phyloP scores from a whole-genome alignment of 2,113 vertebrate genomes.

The Crotophaga sulcirostris region DNA sequence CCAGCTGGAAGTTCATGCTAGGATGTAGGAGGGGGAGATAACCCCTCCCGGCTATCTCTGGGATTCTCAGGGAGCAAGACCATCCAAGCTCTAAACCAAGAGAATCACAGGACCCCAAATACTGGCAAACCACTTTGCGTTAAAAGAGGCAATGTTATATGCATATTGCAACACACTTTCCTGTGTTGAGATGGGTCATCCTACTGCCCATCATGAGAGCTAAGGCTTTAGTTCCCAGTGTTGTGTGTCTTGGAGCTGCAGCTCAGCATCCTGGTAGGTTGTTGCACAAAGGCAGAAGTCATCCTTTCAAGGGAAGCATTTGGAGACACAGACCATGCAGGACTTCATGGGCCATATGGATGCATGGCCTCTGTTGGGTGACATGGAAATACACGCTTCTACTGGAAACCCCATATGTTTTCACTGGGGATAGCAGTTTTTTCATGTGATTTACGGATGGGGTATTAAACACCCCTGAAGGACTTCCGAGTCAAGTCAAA shows the following conservation, averaged over 20 bases:
- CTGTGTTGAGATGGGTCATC: rapidly evolving
- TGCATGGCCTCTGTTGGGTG: background rate
- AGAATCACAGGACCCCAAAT: background rate
- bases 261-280: background rate
- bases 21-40: background rate
- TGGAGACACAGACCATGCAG: background rate
- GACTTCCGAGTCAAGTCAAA: background rate
- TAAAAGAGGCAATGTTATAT: background rate
- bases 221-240: background rate
- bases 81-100: background rate
- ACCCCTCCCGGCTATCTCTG: background rate
- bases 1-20: rapidly evolving
- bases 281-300: background rate
- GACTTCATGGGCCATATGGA: background rate
- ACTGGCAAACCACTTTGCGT: background rate
- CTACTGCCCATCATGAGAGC: background rate
- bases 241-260: background rate
- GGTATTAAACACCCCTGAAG: background rate
- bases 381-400: background rate
- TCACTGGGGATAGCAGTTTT: background rate
- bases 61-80: background rate
- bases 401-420: background rate
- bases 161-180: background rate
- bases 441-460: background rate
- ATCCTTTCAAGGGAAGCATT: background rate